phyloP scores from a whole-genome alignment of 2,113 vertebrate genomes.

The Erythrolamprus reginae region DNA sequence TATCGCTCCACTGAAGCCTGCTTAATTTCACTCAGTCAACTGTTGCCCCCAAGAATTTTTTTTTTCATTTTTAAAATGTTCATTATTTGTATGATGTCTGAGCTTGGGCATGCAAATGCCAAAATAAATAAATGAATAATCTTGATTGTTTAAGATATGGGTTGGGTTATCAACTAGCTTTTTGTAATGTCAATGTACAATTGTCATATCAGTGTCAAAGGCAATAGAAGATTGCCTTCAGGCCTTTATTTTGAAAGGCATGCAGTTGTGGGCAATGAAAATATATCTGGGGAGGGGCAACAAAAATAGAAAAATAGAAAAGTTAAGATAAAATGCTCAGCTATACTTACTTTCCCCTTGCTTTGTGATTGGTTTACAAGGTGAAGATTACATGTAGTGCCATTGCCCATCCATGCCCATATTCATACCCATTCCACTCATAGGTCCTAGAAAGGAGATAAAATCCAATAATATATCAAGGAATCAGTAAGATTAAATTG shows the following conservation, averaged over 20 bases:
- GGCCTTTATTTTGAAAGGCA: slow-evolving; percentile 77
- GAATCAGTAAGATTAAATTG: slow-evolving; percentile 70
- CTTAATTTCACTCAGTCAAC: slow-evolving; percentile 99
- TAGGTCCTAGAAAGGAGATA: slow-evolving; percentile 96
- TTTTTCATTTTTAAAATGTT: slow-evolving; percentile 93
- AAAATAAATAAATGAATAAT: slow-evolving; percentile 83
- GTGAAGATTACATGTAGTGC: slow-evolving; percentile 99
- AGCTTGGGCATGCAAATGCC: slow-evolving; percentile 76
- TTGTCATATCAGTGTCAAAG: slow-evolving; percentile 65
- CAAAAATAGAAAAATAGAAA: slow-evolving; percentile 61
- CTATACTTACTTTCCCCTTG: slow-evolving; percentile 99
- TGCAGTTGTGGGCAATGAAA: slow-evolving; percentile 77
- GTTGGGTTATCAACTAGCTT: slow-evolving; percentile 72
- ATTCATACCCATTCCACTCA: slow-evolving; percentile 99
- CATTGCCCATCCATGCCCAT: slow-evolving; percentile 99
- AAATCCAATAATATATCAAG: slow-evolving; percentile 81
- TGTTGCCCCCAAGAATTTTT: slow-evolving; percentile 94
- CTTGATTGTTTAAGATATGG: slow-evolving; percentile 67
- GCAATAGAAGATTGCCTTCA: slow-evolving; percentile 54
- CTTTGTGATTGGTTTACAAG: slow-evolving; percentile 94
- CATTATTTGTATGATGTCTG: slow-evolving; percentile 90
- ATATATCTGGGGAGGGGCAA: slow-evolving; percentile 63
- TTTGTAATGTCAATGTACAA: slow-evolving; percentile 65
- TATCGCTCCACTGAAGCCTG: slow-evolving; percentile 99
- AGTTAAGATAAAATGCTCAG: slow-evolving; percentile 63